These are phyloP conservation scores for Yponomeuta malinellus DNA, from an alignment of 2,888 invertebrate species.

Conservation along the genomic window DNA sequence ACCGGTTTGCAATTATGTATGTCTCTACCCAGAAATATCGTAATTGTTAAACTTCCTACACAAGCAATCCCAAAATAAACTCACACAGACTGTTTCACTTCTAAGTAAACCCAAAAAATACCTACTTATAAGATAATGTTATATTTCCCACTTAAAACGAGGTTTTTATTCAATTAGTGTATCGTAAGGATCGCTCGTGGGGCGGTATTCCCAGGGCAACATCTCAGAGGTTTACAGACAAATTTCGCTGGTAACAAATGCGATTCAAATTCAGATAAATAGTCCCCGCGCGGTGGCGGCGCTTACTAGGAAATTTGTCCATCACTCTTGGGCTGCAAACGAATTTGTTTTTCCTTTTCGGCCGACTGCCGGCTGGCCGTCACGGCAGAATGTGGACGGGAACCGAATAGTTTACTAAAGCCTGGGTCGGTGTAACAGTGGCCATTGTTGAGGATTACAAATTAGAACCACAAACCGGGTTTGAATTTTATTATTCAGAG, in stretches of 20 bases:
- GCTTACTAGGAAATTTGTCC: slow-evolving; percentile 72
- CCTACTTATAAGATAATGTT: neutral
- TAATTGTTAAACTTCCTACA: too few species aligned
- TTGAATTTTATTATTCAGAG: too few species aligned
- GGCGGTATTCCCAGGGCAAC: slow-evolving; percentile 42
- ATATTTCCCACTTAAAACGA: slow-evolving; percentile 18
- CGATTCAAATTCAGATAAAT: slow-evolving; percentile 75
- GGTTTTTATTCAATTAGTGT: slow-evolving; percentile 66
- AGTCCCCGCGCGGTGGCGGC: slow-evolving; percentile 68
- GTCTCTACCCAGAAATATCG: too few species aligned
- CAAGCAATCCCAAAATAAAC: too few species aligned
- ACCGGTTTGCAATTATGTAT: too few species aligned
- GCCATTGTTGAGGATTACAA: too few species aligned
- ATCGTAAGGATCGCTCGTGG: slow-evolving; percentile 29
- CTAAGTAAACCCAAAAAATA: too few species aligned
- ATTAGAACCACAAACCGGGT: too few species aligned
- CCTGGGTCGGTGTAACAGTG: neutral
- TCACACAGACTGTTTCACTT: too few species aligned
- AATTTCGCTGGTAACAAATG: slow-evolving; percentile 71
- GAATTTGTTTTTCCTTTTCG: slow-evolving; percentile 57
- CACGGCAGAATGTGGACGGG: neutral
- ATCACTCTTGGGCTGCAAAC: slow-evolving; percentile 62
- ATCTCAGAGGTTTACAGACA: slow-evolving; percentile 66
- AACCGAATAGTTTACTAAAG: neutral
- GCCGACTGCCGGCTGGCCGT: slow-evolving; percentile 29